A percentile compares a stretch with the other conserved stretches of the same genome.
These are phyloP conservation scores for Gopherus flavomarginatus DNA, from an alignment of 2,113 vertebrate species.

Conservation along the genomic window DNA sequence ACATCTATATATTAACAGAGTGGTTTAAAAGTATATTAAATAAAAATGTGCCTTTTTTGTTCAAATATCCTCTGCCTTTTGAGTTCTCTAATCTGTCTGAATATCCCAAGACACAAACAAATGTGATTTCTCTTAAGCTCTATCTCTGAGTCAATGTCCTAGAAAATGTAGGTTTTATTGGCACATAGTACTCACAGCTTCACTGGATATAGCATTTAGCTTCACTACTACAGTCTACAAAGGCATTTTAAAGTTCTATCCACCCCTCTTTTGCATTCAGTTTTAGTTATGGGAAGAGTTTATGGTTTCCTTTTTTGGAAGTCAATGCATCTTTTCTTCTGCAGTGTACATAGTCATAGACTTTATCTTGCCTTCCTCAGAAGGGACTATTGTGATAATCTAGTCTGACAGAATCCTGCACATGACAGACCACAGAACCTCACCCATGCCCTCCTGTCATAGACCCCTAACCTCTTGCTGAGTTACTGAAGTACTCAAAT, in stretches of 20 bases:
- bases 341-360: conserved; percentile 14
- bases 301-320: conserved; percentile 49
- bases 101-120: conserved; percentile 15
- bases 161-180: not conserved
- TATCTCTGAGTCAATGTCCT: not conserved
- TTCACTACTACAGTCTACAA: not conserved
- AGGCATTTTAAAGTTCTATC: conserved; percentile 30
- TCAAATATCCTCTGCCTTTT: conserved; percentile 19
- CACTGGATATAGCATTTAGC: not conserved
- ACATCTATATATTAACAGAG: conserved; percentile 3
- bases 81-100: not conserved
- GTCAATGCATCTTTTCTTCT: conserved; percentile 58
- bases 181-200: not conserved
- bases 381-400: not conserved
- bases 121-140: not conserved
- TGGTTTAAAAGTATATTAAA: not conserved
- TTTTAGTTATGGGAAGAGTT: conserved; percentile 47
- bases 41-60: not conserved
- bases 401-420: not conserved
- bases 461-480: not conserved
- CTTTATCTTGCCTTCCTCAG: not conserved
- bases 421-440: not conserved
- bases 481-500: not conserved
- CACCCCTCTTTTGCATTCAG: conserved; percentile 10
- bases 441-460: not conserved